Conservation (phyloP, 2,888 invertebrate genomes). For the Hololepta plana region DNA sequence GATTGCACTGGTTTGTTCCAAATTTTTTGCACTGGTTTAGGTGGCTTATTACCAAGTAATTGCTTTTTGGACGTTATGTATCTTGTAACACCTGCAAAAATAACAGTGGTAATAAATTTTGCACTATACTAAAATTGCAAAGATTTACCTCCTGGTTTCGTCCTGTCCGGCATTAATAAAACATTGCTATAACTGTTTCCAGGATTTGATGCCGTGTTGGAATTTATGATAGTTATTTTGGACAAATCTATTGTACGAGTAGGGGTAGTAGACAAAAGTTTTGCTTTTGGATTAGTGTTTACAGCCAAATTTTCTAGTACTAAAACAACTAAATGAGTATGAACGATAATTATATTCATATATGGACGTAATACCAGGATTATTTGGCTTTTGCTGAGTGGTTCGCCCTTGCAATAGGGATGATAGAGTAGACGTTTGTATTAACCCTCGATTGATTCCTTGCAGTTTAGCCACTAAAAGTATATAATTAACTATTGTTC, state of each 20-base stretch:
- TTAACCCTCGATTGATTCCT: no score
- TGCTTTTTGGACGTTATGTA: constrained; percentile 23
- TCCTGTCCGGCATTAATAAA: constrained; percentile 21
- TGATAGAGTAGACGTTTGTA: no score
- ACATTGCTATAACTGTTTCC: constrained; percentile 15
- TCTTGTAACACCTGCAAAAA: constrained; percentile 15
- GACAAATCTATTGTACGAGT: constrained; percentile 21
- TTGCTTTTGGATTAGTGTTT: constrained; percentile 14
- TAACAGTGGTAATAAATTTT: no score
- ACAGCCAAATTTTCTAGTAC: constrained; percentile 25
- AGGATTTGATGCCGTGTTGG: constrained; percentile 11
- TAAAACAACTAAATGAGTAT: constrained; percentile 12
- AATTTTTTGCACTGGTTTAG: constrained; percentile 13
- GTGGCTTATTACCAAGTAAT: constrained; percentile 16
- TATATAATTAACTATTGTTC: no score
- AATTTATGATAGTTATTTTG: constrained; percentile 20
- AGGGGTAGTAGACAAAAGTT: constrained; percentile 16
- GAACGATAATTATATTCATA: no score
- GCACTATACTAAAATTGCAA: no score
- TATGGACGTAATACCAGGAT: no score
- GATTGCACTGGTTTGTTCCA: constrained; percentile 10
- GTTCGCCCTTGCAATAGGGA: no score
- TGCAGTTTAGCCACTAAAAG: no score
- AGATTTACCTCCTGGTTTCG: no score
- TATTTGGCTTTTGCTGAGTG: no score